Conservation (phyloP, 2,888 invertebrate species). For the Epinotia ramella region DNA sequence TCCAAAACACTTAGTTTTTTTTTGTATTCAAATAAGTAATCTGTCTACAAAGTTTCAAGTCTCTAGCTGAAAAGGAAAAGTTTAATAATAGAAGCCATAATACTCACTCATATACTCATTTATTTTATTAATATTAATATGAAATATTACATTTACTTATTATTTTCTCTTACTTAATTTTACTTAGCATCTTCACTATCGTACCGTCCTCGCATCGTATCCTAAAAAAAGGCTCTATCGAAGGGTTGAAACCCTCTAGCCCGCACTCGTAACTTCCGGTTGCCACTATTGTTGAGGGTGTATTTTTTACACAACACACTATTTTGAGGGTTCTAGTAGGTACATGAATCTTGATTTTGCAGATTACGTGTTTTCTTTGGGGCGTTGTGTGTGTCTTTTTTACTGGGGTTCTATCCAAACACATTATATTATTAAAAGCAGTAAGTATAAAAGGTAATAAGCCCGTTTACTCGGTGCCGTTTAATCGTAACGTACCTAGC, state of each 20-base stretch:
- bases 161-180: background rate
- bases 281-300: slow-evolving; percentile 30
- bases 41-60: too few relatives aligned
- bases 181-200: background rate
- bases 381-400: slow-evolving; percentile 8
- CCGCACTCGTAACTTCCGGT: slow-evolving; percentile 44
- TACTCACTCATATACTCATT: too few relatives aligned
- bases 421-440: too few relatives aligned
- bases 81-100: too few relatives aligned
- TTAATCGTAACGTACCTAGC: too few relatives aligned
- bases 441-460: too few relatives aligned
- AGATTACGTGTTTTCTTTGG: slow-evolving; percentile 19
- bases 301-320: slow-evolving; percentile 37
- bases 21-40: too few relatives aligned
- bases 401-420: background rate
- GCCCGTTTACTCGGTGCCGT: too few relatives aligned
- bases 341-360: slow-evolving; percentile 21
- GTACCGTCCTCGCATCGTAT: slow-evolving; percentile 12
- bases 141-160: too few relatives aligned
- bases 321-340: slow-evolving; percentile 19
- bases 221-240: background rate
- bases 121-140: too few relatives aligned
- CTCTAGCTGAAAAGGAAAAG: too few relatives aligned
- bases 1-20: too few relatives aligned
- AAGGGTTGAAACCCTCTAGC: slow-evolving; percentile 37